These are phyloP conservation scores for Diadophis punctatus DNA, from an alignment of 2,113 vertebrate species.

Conservation along the genomic window DNA sequence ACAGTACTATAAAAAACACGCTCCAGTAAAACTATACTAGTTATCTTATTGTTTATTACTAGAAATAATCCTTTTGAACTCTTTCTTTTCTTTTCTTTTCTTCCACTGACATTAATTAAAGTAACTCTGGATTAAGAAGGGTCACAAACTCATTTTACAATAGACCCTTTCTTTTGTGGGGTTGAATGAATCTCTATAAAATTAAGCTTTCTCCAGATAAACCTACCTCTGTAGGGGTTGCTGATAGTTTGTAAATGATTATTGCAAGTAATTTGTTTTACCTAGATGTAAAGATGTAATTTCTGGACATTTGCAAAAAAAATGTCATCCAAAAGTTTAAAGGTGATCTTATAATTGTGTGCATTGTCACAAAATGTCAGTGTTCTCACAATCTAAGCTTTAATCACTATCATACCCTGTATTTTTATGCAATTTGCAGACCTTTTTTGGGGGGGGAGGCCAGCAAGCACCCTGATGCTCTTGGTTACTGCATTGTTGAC, in stretches of 20 bases:
- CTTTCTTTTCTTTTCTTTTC: conserved; percentile 43
- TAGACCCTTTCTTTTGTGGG: not conserved
- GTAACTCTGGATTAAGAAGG: conserved; percentile 56
- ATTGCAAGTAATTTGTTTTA: not conserved
- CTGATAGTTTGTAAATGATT: not conserved
- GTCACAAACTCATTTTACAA: conserved; percentile 51
- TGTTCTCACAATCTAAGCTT: not conserved
- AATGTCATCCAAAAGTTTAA: not conserved
- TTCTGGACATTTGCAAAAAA: not conserved
- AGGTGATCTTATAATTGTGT: not conserved
- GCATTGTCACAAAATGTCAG: not conserved
- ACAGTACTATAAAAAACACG: not conserved
- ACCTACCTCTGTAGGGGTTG: not conserved
- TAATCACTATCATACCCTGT: not conserved
- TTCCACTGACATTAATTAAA: conserved; percentile 68
- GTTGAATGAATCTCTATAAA: not conserved
- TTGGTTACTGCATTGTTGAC: not conserved
- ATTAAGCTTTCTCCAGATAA: not conserved
- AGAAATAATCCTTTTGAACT: conserved; percentile 46
- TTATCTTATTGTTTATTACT: conserved; percentile 44
- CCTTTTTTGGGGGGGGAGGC: not conserved
- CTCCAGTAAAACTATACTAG: not conserved
- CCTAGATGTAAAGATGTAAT: not conserved
- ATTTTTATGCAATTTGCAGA: not conserved
- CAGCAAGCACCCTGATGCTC: not conserved